Conservation (phyloP, 2,113 vertebrate species). For the Alethe diademata region DNA sequence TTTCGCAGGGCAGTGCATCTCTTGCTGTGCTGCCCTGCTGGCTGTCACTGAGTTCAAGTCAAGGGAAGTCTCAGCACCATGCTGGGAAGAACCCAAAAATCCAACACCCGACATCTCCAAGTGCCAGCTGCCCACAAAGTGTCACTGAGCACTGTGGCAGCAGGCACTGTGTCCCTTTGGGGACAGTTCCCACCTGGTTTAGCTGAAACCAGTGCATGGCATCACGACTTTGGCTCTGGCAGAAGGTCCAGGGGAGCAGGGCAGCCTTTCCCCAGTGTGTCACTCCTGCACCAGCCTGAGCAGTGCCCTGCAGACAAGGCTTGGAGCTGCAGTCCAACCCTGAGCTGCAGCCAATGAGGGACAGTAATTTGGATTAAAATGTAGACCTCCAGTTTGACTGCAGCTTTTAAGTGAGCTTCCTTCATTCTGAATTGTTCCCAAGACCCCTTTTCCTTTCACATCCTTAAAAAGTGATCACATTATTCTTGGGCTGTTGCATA, state of each 20-base stretch:
- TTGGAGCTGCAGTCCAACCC: not conserved
- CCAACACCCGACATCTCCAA: not conserved
- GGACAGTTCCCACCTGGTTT: not conserved
- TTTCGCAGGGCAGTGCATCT: not conserved
- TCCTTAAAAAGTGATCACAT: conserved; percentile 31
- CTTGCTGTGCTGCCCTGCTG: not conserved
- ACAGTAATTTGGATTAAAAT: not conserved
- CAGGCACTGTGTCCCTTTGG: not conserved
- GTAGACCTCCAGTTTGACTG: not conserved
- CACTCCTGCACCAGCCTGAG: not conserved
- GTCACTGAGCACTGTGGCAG: not conserved
- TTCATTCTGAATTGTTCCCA: conserved; percentile 4
- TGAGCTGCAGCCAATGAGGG: not conserved
- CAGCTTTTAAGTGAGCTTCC: not conserved
- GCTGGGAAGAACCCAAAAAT: not conserved
- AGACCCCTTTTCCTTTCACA: conserved; percentile 5
- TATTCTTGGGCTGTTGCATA: conserved; percentile 23
- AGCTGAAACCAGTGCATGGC: not conserved
- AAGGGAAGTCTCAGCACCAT: not conserved
- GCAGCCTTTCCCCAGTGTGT: not conserved
- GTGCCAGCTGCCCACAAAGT: not conserved
- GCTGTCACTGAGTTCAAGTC: not conserved
- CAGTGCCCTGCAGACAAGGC: not conserved
- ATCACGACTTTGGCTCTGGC: accelerated
- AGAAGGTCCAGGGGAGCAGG: not conserved